Evolutionary conservation across 2,113 vertebrate genomes (phyloP).

Genomic region (Apodemus sylvaticus): DNA sequence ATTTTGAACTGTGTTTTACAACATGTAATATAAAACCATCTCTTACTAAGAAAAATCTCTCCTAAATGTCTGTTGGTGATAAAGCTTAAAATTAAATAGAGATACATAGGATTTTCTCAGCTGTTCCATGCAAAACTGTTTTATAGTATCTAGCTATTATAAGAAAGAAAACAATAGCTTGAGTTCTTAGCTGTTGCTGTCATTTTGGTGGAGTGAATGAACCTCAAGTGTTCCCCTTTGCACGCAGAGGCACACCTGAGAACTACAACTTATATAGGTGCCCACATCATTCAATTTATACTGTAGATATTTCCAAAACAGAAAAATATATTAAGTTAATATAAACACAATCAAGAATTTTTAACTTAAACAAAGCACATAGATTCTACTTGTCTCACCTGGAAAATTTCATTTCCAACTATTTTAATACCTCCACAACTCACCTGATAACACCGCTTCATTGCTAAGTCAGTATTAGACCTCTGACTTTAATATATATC

Average conservation of each 20-base stretch:
- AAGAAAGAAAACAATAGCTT: neutral
- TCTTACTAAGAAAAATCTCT: conserved; percentile 66
- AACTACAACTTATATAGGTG: neutral
- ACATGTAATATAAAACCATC: conserved; percentile 63
- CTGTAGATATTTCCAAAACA: neutral
- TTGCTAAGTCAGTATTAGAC: neutral
- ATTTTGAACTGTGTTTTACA: conserved; percentile 77
- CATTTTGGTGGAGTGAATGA: neutral
- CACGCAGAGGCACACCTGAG: rapidly evolving
- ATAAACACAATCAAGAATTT: neutral
- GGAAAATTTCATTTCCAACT: neutral
- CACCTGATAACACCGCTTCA: neutral
- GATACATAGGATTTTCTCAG: neutral
- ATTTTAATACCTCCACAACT: neutral
- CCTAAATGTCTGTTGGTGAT: conserved; percentile 33
- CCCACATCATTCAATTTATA: neutral
- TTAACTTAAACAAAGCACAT: neutral
- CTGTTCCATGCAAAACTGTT: neutral
- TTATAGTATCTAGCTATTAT: neutral
- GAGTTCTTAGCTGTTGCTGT: neutral
- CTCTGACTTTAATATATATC: neutral
- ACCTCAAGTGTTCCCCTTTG: too few species aligned
- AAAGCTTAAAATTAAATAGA: conserved; percentile 64
- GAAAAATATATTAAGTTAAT: neutral
- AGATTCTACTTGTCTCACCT: neutral